phyloP scores from a whole-genome alignment of 1,140 invertebrate species.

The Camponotus floridanus region DNA sequence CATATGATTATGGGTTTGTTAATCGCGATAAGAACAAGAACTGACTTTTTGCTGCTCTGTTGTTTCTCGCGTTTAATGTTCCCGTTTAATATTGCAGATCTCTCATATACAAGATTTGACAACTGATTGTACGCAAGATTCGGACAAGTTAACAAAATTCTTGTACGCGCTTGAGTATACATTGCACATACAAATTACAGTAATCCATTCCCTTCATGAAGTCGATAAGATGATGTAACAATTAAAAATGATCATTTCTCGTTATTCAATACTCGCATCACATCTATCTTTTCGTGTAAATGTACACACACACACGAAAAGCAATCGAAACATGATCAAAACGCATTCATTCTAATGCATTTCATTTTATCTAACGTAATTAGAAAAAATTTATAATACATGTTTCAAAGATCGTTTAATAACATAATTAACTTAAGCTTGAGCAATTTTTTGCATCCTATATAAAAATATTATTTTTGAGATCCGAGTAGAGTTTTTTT shows the following conservation, averaged over 20 bases:
- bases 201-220: neutral
- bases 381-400: conserved; percentile 9
- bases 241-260: conserved; percentile 20
- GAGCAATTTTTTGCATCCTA: conserved; percentile 25
- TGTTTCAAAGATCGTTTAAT: neutral
- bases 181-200: conserved; percentile 13
- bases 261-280: conserved; percentile 7
- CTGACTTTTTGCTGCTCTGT: conserved; percentile 9
- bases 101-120: conserved; percentile 50
- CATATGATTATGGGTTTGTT: neutral
- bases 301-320: neutral
- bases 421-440: conserved; percentile 19
- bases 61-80: conserved; percentile 56
- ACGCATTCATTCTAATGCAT: neutral
- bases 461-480: conserved; percentile 49
- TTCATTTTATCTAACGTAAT: neutral
- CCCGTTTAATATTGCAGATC: conserved; percentile 50
- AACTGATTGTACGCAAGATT: conserved; percentile 39
- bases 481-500: conserved; percentile 20
- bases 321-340: neutral
- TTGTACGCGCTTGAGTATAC: conserved; percentile 1
- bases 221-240: conserved; percentile 4
- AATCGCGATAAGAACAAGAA: neutral
- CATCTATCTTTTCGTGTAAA: neutral
- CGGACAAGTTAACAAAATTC: conserved; percentile 33